These are phyloP conservation scores for Eupithecia inturbata DNA, from an alignment of 2,888 invertebrate genomes.

Conservation along the genomic window DNA sequence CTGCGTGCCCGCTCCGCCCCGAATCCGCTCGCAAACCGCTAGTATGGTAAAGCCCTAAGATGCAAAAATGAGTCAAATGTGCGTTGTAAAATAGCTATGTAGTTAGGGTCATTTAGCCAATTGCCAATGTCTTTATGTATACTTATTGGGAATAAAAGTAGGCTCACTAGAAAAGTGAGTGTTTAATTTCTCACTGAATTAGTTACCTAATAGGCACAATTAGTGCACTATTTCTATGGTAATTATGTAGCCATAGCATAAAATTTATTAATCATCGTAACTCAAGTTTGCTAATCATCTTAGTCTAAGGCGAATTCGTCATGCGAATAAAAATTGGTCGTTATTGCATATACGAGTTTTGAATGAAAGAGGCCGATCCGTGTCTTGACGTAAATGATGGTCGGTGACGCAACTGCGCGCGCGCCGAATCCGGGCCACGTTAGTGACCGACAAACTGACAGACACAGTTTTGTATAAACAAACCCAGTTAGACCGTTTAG, in stretches of 20 bases:
- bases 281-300: neutral
- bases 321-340: neutral
- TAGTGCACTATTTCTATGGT: neutral
- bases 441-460: constrained; percentile 42
- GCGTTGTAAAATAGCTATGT: too few species aligned
- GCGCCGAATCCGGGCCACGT: constrained; percentile 40
- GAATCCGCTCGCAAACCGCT: too few species aligned
- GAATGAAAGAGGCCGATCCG: constrained; percentile 17
- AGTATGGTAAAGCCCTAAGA: too few species aligned
- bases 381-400: constrained; percentile 41
- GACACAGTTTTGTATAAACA: constrained; percentile 21
- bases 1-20: too few species aligned
- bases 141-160: neutral
- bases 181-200: neutral
- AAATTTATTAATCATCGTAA: neutral
- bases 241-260: neutral
- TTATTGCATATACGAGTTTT: constrained; percentile 8
- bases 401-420: constrained; percentile 40
- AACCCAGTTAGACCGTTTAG: constrained; percentile 29
- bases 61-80: too few species aligned
- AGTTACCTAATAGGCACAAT: neutral
- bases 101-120: too few species aligned
- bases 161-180: neutral
- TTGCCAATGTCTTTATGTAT: too few species aligned
- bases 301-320: neutral